Conservation (phyloP, 2,797 vertebrate species). For the Sebastes elongatus region DNA sequence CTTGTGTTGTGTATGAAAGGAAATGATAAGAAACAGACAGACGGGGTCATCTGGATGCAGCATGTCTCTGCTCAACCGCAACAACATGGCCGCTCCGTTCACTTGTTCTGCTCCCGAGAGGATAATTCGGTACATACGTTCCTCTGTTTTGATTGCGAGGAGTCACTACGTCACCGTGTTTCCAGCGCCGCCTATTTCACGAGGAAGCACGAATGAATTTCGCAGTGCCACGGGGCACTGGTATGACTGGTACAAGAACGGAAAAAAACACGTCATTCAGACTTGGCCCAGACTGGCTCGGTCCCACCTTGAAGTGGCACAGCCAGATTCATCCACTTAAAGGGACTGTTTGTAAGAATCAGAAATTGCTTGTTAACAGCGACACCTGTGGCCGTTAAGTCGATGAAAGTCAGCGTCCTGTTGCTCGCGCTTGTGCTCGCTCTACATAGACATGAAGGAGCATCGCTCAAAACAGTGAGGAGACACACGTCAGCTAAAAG, state of each 20-base stretch:
- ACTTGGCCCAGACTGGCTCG: background rate
- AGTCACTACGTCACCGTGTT: background rate
- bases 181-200: background rate
- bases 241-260: background rate
- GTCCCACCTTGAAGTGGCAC: background rate
- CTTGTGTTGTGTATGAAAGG: constrained; percentile 17
- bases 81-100: constrained; percentile 3
- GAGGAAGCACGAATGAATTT: background rate
- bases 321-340: too few species aligned
- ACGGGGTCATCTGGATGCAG: constrained; percentile 54
- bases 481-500: too few species aligned
- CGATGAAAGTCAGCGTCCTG: too few species aligned
- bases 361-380: too few species aligned
- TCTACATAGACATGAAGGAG: too few species aligned
- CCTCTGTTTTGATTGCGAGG: background rate
- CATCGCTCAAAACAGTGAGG: too few species aligned
- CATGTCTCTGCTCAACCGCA: constrained; percentile 33
- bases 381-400: too few species aligned
- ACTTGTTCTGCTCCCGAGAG: background rate
- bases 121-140: background rate
- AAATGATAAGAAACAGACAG: constrained; percentile 61
- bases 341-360: too few species aligned
- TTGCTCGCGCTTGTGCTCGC: too few species aligned
- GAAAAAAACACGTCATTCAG: background rate
- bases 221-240: background rate